Percentiles rank a stretch among this genome's conserved stretches.
phyloP scores from a whole-genome alignment of 2,113 vertebrate genomes.

The Syrrhaptes paradoxus region DNA sequence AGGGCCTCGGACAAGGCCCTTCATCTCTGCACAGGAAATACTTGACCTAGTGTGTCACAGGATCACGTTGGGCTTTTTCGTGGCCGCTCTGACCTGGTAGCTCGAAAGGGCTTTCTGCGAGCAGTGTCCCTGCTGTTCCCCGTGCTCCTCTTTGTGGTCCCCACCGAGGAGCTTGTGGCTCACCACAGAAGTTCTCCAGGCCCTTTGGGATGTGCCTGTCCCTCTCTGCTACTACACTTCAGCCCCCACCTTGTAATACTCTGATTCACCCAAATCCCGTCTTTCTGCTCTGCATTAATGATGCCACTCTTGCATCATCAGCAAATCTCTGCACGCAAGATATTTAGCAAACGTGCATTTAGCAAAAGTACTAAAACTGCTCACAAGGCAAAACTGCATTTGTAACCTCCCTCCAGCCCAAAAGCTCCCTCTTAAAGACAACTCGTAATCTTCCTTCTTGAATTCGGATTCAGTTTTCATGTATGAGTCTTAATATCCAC shows the following conservation, averaged over 20 bases:
- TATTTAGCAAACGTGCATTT: background rate
- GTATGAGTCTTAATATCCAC: background rate
- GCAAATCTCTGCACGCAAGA: background rate
- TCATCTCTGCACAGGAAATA: constrained; percentile 17
- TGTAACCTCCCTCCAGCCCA: background rate
- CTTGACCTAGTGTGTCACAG: constrained; percentile 38
- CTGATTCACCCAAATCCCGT: background rate
- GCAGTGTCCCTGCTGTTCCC: background rate
- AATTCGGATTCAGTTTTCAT: background rate
- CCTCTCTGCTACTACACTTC: rapidly evolving
- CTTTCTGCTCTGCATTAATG: background rate
- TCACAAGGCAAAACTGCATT: background rate
- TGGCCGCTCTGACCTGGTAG: background rate
- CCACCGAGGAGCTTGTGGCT: background rate
- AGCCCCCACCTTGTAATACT: rapidly evolving
- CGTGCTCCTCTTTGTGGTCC: background rate
- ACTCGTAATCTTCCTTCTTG: background rate
- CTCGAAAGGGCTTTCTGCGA: background rate
- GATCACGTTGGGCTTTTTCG: background rate
- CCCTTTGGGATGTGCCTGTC: background rate
- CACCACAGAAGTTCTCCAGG: rapidly evolving
- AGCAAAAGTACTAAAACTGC: background rate
- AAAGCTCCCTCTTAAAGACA: background rate
- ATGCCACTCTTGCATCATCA: background rate
- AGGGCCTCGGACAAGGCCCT: background rate